Base-by-base conservation (phyloP, 2,113 vertebrate genomes). In the Trachemys scripta region DNA sequence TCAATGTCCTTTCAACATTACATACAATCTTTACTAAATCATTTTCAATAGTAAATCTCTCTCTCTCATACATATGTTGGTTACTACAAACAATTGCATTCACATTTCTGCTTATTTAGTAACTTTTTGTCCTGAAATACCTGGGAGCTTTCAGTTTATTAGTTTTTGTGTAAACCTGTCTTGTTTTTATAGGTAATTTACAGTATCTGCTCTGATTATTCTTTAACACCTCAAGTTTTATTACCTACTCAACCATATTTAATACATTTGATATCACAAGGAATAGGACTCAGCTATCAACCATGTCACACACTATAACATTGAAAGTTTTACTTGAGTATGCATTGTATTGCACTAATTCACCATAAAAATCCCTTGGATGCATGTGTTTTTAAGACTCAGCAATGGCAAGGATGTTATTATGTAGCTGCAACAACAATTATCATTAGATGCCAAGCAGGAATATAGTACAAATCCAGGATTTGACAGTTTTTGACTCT, bases 1-100 rank as follows among this genome's bases (percentile, higher is more conserved):
- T 56, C 89, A 95, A 95, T 88, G 94, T 89, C 92, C 96, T 93
- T 95, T 95, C 90, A 84, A 59, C 42, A 92, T 97, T 78, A 82
- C 95, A 91, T 59, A 85, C 69, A 92, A 82, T 88, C 90, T 96
- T 96, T 92, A 96, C 50, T 82, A 92, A 53, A 45, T 89, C 84
- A 38, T 92, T 42, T 51, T 78, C 88, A 87, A 25, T 45, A 83
- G 92, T 72, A 87, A 7, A 9, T 92, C 24, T 65, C 22, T 85
- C 59, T 79, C 83, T 88, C 75, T 79, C 49, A n/a, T 19, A n/a
- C 8, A 69, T 16, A 69, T 5, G 9, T 38, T 4, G 9, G 85
- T 7, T 72, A 42, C 72, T 53, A 90, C 87, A 93, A 94, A 81
- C 35, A 88, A 79, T 10, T 57, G 10, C 42, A 59, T 86, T 80